Percentiles rank a stretch among this genome's conserved stretches.
Conservation (phyloP, 2,888 invertebrate species). For the Dexiosoma caninum region DNA sequence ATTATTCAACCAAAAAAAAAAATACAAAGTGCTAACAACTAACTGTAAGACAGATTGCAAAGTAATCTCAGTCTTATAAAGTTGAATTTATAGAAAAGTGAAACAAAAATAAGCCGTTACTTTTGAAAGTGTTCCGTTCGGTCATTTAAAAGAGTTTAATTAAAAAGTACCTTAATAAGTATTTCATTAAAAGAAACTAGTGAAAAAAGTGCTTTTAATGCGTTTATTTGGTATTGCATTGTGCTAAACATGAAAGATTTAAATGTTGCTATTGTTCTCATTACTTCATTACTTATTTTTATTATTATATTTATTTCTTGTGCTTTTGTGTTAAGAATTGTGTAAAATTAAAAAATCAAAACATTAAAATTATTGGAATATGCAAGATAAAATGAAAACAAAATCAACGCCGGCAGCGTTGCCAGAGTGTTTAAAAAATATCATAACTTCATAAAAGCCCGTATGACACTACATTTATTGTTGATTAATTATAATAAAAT, state of each 20-base stretch:
- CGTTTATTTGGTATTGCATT: slow-evolving; percentile 35
- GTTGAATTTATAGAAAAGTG: not conserved
- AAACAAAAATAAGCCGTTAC: slow-evolving; percentile 32
- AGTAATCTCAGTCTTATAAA: slow-evolving; percentile 29
- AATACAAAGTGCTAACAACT: slow-evolving; percentile 16
- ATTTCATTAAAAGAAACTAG: not conserved
- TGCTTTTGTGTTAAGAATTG: not conserved
- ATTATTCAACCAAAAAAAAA: no score
- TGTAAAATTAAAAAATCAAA: slow-evolving; percentile 12
- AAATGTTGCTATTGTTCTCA: not conserved
- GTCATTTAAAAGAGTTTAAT: slow-evolving; percentile 1
- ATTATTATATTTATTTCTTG: not conserved
- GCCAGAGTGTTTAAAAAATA: not conserved
- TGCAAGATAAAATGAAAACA: slow-evolving; percentile 42
- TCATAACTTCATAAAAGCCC: not conserved
- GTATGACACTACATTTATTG: no score
- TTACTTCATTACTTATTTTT: not conserved
- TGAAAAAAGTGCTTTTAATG: slow-evolving; percentile 5
- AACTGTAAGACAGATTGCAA: slow-evolving; percentile 37
- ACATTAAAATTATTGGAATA: slow-evolving; percentile 32
- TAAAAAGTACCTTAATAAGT: not conserved
- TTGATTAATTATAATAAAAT: no score
- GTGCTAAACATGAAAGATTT: slow-evolving; percentile 22
- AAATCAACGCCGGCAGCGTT: slow-evolving; percentile 23
- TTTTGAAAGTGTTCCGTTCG: slow-evolving; percentile 13